Conservation (phyloP, 1,140 invertebrate species). For the Stenopsyche tienmushanensis region DNA sequence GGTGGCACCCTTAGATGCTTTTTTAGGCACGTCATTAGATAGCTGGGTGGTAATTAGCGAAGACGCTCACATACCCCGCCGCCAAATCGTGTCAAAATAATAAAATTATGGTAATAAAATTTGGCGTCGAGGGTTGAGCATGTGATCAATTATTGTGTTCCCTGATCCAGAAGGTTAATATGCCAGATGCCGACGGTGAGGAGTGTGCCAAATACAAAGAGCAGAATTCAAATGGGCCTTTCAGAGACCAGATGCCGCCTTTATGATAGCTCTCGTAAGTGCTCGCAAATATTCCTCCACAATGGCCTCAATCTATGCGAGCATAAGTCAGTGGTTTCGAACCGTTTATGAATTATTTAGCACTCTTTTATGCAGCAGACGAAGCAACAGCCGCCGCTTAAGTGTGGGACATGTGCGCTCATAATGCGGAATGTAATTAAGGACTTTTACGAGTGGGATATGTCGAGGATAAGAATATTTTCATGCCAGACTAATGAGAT, state of each 20-base stretch:
- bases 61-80: not conserved
- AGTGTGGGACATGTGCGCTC: no score
- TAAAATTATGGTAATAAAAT: conserved; percentile 4
- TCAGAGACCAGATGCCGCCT: conserved; percentile 10
- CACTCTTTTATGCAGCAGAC: no score
- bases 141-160: conserved; percentile 4
- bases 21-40: not conserved
- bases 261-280: no score
- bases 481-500: no score
- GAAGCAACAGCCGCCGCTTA: no score
- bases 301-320: no score
- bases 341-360: no score
- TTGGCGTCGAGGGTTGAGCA: not conserved
- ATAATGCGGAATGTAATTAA: no score
- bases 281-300: no score
- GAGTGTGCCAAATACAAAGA: not conserved
- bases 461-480: no score
- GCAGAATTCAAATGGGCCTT: conserved; percentile 13
- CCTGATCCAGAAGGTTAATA: conserved; percentile 3
- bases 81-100: not conserved
- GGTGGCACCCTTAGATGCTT: not conserved
- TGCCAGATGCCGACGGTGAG: not conserved
- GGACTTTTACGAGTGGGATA: no score
- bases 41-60: not conserved
- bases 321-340: no score